Evolutionary conservation across 2,113 vertebrate species (phyloP).

Genomic region (Podarcis muralis): DNA sequence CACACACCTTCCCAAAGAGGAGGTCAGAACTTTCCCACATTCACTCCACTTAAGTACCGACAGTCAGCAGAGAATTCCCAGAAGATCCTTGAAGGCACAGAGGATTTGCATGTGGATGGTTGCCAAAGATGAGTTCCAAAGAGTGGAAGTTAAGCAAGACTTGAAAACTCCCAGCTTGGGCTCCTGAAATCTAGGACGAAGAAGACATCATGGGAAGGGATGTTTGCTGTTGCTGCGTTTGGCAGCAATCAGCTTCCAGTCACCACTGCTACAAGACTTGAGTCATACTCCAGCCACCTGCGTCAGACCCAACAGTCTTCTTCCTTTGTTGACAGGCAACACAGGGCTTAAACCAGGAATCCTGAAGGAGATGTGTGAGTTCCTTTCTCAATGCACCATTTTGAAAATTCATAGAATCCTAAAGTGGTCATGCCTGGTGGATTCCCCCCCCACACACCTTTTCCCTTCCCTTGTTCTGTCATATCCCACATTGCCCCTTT

Average conservation of each 20-base stretch:
- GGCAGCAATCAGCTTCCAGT: no score
- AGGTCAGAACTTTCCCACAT: neutral
- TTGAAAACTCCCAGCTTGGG: neutral
- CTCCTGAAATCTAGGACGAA: neutral
- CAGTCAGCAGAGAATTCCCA: neutral
- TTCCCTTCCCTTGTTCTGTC: no score
- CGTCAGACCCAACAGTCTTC: neutral
- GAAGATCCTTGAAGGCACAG: neutral
- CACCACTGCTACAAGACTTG: no score
- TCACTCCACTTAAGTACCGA: no score
- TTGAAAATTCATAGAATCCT: neutral
- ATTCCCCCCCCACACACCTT: no score
- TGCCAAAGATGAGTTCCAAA: neutral
- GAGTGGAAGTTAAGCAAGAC: neutral
- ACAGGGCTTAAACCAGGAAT: neutral
- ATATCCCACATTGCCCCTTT: no score
- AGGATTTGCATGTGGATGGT: neutral
- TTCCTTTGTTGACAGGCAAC: neutral
- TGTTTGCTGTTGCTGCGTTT: neutral
- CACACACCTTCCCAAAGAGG: neutral
- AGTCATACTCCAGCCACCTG: no score
- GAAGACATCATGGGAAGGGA: neutral
- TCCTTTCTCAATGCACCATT: neutral
- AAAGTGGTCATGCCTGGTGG: neutral
- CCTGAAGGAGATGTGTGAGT: neutral